A percentile compares a stretch with the other conserved stretches of the same genome.
phyloP scores from a whole-genome alignment of 92 coral and sea anemone species.

The Zoanthus solanderi region DNA sequence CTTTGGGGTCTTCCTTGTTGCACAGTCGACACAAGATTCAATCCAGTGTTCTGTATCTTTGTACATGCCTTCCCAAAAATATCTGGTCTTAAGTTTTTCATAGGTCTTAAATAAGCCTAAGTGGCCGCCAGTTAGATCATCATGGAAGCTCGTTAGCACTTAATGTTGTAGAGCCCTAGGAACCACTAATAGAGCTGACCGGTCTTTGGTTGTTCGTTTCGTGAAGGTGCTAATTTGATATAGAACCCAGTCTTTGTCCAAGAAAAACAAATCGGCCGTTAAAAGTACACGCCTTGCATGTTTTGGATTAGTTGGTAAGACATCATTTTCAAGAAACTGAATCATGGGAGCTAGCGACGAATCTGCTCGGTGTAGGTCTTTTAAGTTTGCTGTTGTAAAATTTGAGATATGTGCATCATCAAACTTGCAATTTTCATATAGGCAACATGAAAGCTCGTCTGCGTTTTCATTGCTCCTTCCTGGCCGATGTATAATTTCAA shows the following conservation, averaged over 20 bases:
- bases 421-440: constrained; percentile 24
- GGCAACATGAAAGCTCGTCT: constrained; percentile 45
- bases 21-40: constrained; percentile 60
- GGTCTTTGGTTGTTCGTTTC: not conserved
- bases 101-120: constrained; percentile 51
- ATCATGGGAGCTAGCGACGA: constrained; percentile 35
- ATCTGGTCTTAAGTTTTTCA: constrained; percentile 41
- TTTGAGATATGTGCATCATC: constrained; percentile 16
- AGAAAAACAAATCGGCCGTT: constrained; percentile 27
- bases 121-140: constrained; percentile 58
- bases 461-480: constrained; percentile 54
- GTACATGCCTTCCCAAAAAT: constrained; percentile 69
- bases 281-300: constrained; percentile 18
- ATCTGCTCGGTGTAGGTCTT: constrained; percentile 36
- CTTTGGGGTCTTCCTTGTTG: constrained; percentile 60
- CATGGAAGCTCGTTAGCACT: constrained; percentile 42
- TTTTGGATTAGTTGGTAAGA: constrained; percentile 29
- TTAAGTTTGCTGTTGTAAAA: not conserved
- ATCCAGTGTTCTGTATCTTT: constrained; percentile 23
- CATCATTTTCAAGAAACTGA: constrained; percentile 44
- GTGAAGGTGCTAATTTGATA: not conserved
- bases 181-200: not conserved
- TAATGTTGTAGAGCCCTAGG: constrained; percentile 20
- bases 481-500: constrained; percentile 44
- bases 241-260: constrained; percentile 28